Base-by-base conservation (phyloP, 1,140 invertebrate genomes). In the Micrasema minimum region DNA sequence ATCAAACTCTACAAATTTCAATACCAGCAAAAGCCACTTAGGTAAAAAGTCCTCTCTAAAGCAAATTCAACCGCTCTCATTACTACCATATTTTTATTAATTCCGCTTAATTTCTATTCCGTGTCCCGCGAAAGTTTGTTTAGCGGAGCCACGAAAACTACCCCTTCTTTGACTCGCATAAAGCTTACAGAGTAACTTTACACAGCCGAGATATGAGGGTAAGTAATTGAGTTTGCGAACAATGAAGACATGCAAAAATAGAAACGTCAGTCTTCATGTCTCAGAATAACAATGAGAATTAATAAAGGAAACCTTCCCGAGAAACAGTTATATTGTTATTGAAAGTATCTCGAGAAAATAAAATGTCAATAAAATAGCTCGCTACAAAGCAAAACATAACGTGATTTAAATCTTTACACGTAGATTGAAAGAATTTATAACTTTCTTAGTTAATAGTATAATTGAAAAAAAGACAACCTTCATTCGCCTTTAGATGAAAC, bases 171-270 rank as follows among this genome's bases (percentile, higher is more conserved):
- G n/a, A n/a, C 22, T 57, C 18, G 23, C 22, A 67, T 16, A 35
- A 59, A 59, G 55, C 18, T 43, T 59, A 16, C 55, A 35, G 18
- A 59, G 18, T 41, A 23, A 41, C 35, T 59, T 59, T 41, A 59
- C 55, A 38, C 37, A 37, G 11, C 20, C 31, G 11, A 59, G 37
- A 20, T 16, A 59, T 14, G 55, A 26, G 14, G 37, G 55, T 59
- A 57, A 7, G 53, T 57, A 59, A 59, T 41, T 59, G 55, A 59
- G 55, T 59, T 59, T 59, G 16, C n/a, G 14, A 26, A 41, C 35
- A 22, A 38, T 38, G 38, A 41, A 41, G 55, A 55, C 35, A 41
- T 22, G 16, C 37, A 22, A 43, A 59, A 43, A 59, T 41, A 41
- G 37, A 59, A 55, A 26, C 26, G 12, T 55, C 51, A 55, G 22